Evolutionary conservation across 2,113 vertebrate species (phyloP).

Genomic region (Oceanodroma tethys): DNA sequence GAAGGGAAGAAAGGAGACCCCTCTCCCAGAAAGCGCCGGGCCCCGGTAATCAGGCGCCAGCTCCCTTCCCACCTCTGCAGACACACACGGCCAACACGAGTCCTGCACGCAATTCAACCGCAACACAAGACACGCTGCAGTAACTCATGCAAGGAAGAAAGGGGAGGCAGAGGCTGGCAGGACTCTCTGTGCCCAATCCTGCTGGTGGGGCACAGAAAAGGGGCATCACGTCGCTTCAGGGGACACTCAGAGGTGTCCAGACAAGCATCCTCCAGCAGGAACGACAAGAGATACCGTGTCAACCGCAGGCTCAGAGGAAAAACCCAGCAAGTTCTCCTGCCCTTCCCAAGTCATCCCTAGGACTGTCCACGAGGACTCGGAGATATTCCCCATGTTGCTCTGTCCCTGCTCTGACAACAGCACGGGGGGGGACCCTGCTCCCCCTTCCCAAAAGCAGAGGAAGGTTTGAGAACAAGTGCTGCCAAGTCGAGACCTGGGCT

Average conservation of each 20-base stretch:
- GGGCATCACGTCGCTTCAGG: rapidly evolving
- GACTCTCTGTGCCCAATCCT: not conserved
- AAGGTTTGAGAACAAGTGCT: not conserved
- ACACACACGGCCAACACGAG: rapidly evolving
- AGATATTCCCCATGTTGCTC: not conserved
- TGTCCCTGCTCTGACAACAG: not conserved
- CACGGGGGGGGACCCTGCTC: not conserved
- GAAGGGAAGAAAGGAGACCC: not conserved
- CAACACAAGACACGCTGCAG: not conserved
- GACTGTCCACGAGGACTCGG: not conserved
- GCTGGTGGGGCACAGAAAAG: not conserved
- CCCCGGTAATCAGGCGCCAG: not conserved
- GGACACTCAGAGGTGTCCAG: not conserved
- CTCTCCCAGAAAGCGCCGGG: not conserved
- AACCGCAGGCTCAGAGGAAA: not conserved
- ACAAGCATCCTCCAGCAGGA: not conserved
- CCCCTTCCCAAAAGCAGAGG: not conserved
- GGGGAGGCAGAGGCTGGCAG: not conserved
- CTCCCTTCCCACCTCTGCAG: not conserved
- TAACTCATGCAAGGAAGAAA: not conserved
- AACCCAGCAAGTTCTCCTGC: not conserved
- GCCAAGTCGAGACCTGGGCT: not conserved
- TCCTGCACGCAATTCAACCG: rapidly evolving
- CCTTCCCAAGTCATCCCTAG: not conserved
- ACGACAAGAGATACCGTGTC: rapidly evolving